Percentiles rank a stretch among this genome's conserved stretches.
Evolutionary conservation across 2,888 invertebrate genomes (phyloP).

Genomic region (Aquatica leii): DNA sequence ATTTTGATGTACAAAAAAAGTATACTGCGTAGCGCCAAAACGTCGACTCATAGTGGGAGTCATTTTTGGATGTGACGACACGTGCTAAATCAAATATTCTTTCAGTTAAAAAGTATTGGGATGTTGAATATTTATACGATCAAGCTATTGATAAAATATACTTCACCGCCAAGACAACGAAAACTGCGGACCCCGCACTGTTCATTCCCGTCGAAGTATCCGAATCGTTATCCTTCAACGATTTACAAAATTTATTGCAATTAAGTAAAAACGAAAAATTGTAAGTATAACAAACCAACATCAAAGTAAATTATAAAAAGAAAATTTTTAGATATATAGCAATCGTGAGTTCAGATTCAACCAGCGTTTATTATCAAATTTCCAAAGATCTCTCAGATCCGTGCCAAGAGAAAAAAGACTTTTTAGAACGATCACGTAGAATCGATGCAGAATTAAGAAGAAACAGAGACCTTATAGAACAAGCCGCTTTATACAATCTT

Average conservation of each 20-base stretch:
- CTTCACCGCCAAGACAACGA: constrained; percentile 58
- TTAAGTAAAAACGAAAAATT: constrained; percentile 14
- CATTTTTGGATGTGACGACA: too few species aligned
- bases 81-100: constrained; percentile 8
- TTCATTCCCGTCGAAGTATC: constrained; percentile 60
- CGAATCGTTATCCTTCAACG: constrained; percentile 55
- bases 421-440: constrained; percentile 48
- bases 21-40: too few species aligned
- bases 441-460: constrained; percentile 50
- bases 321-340: constrained; percentile 50
- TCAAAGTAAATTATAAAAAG: not conserved
- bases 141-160: constrained; percentile 57
- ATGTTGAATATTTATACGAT: constrained; percentile 60
- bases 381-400: constrained; percentile 52
- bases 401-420: constrained; percentile 43
- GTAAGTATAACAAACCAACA: constrained; percentile 27
- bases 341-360: constrained; percentile 60
- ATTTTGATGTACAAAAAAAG: too few species aligned
- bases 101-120: constrained; percentile 61
- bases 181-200: constrained; percentile 52
- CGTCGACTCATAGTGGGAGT: too few species aligned
- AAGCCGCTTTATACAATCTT: constrained; percentile 51
- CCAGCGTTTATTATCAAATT: constrained; percentile 62
- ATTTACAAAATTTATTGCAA: constrained; percentile 51
- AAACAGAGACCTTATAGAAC: constrained; percentile 47